phyloP scores from a whole-genome alignment of 2,797 vertebrate genomes.

The Peromyscus eremicus region DNA sequence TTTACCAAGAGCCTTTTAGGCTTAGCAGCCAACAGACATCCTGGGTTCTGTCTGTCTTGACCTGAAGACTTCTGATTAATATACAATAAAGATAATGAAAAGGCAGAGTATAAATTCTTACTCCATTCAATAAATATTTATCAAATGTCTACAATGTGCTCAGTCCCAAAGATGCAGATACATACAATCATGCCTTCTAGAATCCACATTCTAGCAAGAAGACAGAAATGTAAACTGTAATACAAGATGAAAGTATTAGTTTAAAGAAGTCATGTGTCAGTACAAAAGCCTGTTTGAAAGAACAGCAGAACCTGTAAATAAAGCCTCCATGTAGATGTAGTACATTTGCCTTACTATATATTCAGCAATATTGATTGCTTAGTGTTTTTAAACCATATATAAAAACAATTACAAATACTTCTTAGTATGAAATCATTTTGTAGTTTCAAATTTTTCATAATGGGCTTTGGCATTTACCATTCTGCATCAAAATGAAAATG shows the following conservation, averaged over 20 bases:
- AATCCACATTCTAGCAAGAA: constrained; percentile 24
- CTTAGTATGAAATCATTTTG: constrained; percentile 14
- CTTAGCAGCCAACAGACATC: not conserved
- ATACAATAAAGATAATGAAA: constrained; percentile 39
- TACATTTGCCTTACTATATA: not conserved
- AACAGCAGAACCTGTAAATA: constrained; percentile 33
- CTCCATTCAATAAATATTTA: constrained; percentile 47
- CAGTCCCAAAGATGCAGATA: constrained; percentile 13
- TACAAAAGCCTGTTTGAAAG: constrained; percentile 22
- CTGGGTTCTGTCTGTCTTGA: constrained; percentile 6
- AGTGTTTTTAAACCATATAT: not conserved
- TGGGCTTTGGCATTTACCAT: not conserved
- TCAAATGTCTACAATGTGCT: constrained; percentile 1
- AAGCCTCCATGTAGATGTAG: not conserved
- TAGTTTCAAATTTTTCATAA: constrained; percentile 45
- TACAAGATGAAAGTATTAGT: not conserved
- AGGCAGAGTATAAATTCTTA: constrained; percentile 15
- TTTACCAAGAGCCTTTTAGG: constrained; percentile 53
- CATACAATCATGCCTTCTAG: not conserved
- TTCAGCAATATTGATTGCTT: constrained; percentile 5
- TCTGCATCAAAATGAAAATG: constrained; percentile 5
- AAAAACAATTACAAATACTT: constrained; percentile 45
- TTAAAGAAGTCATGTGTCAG: constrained; percentile 24
- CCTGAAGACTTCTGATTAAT: constrained; percentile 34
- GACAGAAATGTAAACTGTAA: constrained; percentile 54